Conservation (phyloP, 1,140 invertebrate genomes). For the Bombyx mori region ASM3026992v2 NC_085109.1:6491001-6491500, state of each 20-base stretch:
- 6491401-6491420: too few relatives aligned
- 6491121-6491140: constrained; percentile 46
- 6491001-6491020: constrained; percentile 23
- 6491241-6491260: constrained; percentile 44
- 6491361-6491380: too few relatives aligned
- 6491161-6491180: too few relatives aligned
- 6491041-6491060: constrained; percentile 36
- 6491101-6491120: constrained; percentile 59
- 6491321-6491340: constrained; percentile 45
- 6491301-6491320: constrained; percentile 47
- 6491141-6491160: constrained; percentile 22
- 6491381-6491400: too few relatives aligned
- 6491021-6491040: constrained; percentile 46
- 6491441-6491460: too few relatives aligned
- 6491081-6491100: neutral
- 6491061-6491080: constrained; percentile 24
- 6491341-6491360: too few relatives aligned
- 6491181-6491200: too few relatives aligned
- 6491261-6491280: constrained; percentile 42
- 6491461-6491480: too few relatives aligned
- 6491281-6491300: constrained; percentile 40
- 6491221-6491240: constrained; percentile 24
- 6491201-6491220: too few relatives aligned
- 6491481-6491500: too few relatives aligned
- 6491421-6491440: too few relatives aligned